Base-by-base conservation (phyloP, 2,888 invertebrate genomes). In the Trachelus iudaicus region DNA sequence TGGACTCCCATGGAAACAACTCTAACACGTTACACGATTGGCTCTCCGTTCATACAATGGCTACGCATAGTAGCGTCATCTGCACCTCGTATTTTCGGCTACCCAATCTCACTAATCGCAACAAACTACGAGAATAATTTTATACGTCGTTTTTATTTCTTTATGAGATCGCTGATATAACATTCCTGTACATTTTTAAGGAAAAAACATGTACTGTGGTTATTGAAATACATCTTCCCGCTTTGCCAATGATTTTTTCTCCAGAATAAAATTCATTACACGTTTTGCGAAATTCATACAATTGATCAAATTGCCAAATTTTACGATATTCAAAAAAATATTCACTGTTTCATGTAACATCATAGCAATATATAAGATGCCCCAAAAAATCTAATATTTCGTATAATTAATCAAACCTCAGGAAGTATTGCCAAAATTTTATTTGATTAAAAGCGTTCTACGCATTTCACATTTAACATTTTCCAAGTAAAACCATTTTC, bases 1-100 rank as follows among this genome's bases (percentile, higher is more conserved):
- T 1, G 11, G 34, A 23, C 33, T 33, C 69, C 75, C 23, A 71
- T n/a, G 74, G 73, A 75, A 79, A 35, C 80, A 81, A 84, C 13
- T 73, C 30, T 73, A 79, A 76, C 81, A 79, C 11, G 75, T 9
- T 0, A 23, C 75, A 34, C 73, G 34, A 89, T 89, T 89, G 88
- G 88, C 11, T 37, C 75, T 1, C 12, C 6, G 56, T 69, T 23
- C 69, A 78, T 79, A 81, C 80, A 83, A 84, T 83, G 80, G 75
- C 77, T 73, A 37, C 73, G 78, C 69, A 80, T 78, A 78, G 79
- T 75, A 78, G 81, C 85, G 80, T 81, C 84, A 82, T 84, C 82
- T 85, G 82, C 81, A 74, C 81, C 75, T 69, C 74, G 68, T 76
- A 73, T 79, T 76, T 77, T 81, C 78, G 56, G 56, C 23, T 23